phyloP scores from a whole-genome alignment of 1,140 invertebrate species.

The Leguminivora glycinivorella region DNA sequence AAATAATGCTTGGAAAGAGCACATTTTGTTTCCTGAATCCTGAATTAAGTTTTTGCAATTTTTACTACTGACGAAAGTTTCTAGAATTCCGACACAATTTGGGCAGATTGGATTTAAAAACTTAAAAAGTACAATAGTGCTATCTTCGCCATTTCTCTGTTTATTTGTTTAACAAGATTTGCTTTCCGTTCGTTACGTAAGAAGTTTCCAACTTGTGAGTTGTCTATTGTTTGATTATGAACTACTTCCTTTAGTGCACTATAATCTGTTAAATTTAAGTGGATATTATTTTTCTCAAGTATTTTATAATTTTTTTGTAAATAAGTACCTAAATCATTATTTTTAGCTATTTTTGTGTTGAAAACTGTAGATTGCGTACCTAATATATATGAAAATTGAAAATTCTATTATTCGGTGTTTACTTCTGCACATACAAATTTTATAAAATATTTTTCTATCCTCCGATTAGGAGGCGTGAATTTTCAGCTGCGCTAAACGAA shows the following conservation, averaged over 20 bases:
- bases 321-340: too few relatives aligned
- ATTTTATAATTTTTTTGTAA: neutral
- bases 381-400: too few relatives aligned
- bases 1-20: neutral
- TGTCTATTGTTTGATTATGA: conserved; percentile 20
- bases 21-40: neutral
- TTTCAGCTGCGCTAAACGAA: too few relatives aligned
- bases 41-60: neutral
- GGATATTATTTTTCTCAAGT: neutral
- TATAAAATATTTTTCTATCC: too few relatives aligned
- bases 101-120: conserved; percentile 20
- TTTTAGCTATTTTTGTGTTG: too few relatives aligned
- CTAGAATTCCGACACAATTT: neutral
- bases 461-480: too few relatives aligned
- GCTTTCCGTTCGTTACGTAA: conserved; percentile 21
- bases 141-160: conserved; percentile 8
- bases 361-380: too few relatives aligned
- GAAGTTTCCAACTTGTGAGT: conserved; percentile 1
- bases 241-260: neutral
- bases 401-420: too few relatives aligned
- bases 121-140: conserved; percentile 25
- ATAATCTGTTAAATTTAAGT: neutral
- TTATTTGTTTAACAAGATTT: conserved; percentile 28
- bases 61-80: neutral
- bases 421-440: too few relatives aligned